Percentiles rank a stretch among this genome's conserved stretches.
Evolutionary conservation across 2,888 invertebrate species (phyloP).

Genomic region (Amphiduros pacificus): DNA sequence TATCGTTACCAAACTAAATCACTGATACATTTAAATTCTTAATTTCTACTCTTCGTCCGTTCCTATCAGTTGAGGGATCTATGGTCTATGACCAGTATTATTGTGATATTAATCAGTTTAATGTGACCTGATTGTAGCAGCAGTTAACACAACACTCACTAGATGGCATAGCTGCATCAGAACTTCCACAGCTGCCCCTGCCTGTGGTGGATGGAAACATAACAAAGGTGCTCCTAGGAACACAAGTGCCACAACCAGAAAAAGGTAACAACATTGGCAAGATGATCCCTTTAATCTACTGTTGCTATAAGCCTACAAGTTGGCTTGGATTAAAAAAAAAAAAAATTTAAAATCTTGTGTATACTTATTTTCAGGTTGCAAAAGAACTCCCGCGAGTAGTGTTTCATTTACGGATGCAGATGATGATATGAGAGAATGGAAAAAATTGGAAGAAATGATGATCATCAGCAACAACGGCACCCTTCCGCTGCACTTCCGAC

Average conservation of each 20-base stretch:
- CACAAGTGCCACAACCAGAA: constrained; percentile 6
- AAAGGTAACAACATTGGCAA: too few relatives aligned
- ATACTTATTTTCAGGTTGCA: background rate
- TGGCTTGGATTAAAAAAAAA: too few relatives aligned
- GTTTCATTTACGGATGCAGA: constrained; percentile 14
- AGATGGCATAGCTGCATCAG: constrained; percentile 33
- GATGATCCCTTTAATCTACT: too few relatives aligned
- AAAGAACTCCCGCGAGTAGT: background rate
- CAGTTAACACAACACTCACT: constrained; percentile 46
- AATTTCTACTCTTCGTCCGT: too few relatives aligned
- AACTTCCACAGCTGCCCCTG: constrained; percentile 72
- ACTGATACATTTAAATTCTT: too few relatives aligned
- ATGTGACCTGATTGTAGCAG: constrained; percentile 32
- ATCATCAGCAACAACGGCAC: constrained; percentile 49
- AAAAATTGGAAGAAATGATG: constrained; percentile 48
- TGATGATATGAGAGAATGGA: constrained; percentile 32
- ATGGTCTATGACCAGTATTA: background rate
- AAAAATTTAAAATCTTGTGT: too few relatives aligned
- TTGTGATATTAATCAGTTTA: background rate
- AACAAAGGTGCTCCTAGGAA: constrained; percentile 71
- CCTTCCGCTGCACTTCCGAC: constrained; percentile 77
- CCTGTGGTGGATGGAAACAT: constrained; percentile 73
- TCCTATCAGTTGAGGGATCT: too few relatives aligned
- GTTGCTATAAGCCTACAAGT: too few relatives aligned
- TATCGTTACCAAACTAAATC: too few relatives aligned